Evolutionary conservation across 2,888 invertebrate genomes (phyloP).

Genomic region (Pristionchus mayeri): DNA sequence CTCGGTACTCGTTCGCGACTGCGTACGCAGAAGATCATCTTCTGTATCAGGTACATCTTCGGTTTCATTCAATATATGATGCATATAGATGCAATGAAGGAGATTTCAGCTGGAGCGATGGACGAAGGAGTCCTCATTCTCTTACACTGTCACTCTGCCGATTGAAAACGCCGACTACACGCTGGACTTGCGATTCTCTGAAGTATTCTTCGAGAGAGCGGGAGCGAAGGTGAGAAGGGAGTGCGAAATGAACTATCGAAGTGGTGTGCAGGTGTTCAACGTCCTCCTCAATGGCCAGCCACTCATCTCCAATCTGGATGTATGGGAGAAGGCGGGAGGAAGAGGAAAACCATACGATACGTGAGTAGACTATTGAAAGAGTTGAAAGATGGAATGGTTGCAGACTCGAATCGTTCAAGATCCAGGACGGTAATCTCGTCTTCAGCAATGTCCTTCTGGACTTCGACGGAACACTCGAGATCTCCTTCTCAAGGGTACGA

Average conservation of each 20-base stretch:
- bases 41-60: slow-evolving; percentile 46
- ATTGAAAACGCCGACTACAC: slow-evolving; percentile 32
- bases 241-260: background rate
- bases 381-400: background rate
- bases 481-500: slow-evolving; percentile 34
- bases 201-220: slow-evolving; percentile 43
- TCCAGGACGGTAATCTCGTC: slow-evolving; percentile 47
- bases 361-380: background rate
- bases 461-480: slow-evolving; percentile 47
- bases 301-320: slow-evolving; percentile 26
- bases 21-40: slow-evolving; percentile 16
- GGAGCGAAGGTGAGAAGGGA: slow-evolving; percentile 39
- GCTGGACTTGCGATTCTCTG: slow-evolving; percentile 46
- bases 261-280: slow-evolving; percentile 28
- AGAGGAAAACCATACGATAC: slow-evolving; percentile 32
- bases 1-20: background rate
- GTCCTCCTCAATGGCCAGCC: slow-evolving; percentile 47
- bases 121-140: slow-evolving; percentile 27
- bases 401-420: slow-evolving; percentile 40
- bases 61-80: background rate
- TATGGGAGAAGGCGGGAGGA: slow-evolving; percentile 40
- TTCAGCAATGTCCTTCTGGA: slow-evolving; percentile 38
- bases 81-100: background rate
- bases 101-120: slow-evolving; percentile 29
- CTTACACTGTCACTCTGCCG: slow-evolving; percentile 27